Evolutionary conservation across 2,113 vertebrate species (phyloP), one percentile per base, ranked within the genome.

Genomic region (Elgaria multicarinata): DNA sequence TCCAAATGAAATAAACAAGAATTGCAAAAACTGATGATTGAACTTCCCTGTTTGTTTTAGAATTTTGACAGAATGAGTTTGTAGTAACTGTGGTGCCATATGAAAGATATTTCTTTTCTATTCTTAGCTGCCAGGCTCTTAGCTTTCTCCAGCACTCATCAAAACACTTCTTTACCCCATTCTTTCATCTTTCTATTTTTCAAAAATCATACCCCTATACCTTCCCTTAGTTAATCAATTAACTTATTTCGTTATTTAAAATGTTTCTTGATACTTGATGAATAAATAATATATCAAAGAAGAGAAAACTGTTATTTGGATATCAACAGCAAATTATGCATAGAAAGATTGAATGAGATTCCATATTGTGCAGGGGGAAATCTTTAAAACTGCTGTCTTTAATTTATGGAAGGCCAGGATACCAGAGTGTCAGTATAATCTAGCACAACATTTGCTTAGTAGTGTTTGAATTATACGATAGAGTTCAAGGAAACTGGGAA

Each of bases 111-210:
- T 14, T 33, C 24, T n/a, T 87, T 46, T 67, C 28, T 53, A 28
- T 12, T 50, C 18, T 18, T 66, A 28, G n/a, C 0, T 50, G 0
- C 39, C 28, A 18, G 0, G 16, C 0, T 6, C 0, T 0, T 8
- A 3, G 20, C 26, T 39, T 67, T 0, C 42, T 46, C 24, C 1
- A 8, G 0, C 26, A 18, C 4, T 58, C 28, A 6, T 20, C 44
- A 78, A 50, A 4, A 16, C 6, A 0, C 1, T 0, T 2, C 20
- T 1, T 9, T 13, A 39, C 3, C 22, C 1, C 5, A 31, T 31
- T 74, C 0, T 67, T 2, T 5, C 1, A 0, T 76, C 24, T 1
- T 1, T 26, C 4, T 22, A 0, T n/a, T 8, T 6, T 0, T 62
- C 1, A 3, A 77, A 22, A 1, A 26, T 31, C 36, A 5, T 8